Percentiles rank a stretch among this genome's conserved stretches.
Conservation (phyloP, 2,113 vertebrate species). For the Circaetus cinerascens region DNA sequence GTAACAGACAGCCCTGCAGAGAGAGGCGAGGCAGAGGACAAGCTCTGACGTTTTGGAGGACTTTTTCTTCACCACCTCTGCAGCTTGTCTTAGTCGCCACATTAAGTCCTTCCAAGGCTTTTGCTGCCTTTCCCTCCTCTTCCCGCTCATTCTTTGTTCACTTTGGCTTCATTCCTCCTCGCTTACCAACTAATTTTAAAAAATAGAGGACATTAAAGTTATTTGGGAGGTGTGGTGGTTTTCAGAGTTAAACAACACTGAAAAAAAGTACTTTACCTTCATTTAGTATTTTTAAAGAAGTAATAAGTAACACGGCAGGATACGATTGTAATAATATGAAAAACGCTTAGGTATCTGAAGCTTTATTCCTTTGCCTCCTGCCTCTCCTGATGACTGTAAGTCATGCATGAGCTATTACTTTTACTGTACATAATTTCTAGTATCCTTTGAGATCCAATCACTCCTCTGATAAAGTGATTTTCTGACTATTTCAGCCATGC, state of each 20-base stretch:
- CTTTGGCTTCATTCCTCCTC: background rate
- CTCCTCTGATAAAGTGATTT: conserved; percentile 57
- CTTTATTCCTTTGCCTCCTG: conserved; percentile 59
- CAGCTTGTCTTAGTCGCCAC: background rate
- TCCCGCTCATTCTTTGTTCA: background rate
- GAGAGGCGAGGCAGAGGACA: background rate
- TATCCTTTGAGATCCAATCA: conserved; percentile 66
- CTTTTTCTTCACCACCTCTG: background rate
- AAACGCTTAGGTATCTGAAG: conserved; percentile 34
- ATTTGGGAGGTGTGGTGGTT: background rate
- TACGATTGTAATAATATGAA: conserved; percentile 31
- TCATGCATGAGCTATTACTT: conserved; percentile 68
- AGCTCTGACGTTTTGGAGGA: background rate
- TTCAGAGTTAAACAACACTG: conserved; percentile 42
- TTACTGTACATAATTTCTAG: conserved; percentile 64
- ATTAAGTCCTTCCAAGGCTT: background rate
- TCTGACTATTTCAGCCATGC: conserved; percentile 47
- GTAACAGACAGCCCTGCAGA: background rate
- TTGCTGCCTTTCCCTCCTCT: background rate
- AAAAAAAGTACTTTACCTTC: conserved; percentile 7
- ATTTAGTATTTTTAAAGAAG: conserved; percentile 58
- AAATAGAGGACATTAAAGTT: background rate
- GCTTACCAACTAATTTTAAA: background rate
- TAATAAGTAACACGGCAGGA: conserved; percentile 65
- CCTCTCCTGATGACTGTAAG: conserved; percentile 51